A percentile compares a stretch with the other conserved stretches of the same genome.
These are phyloP conservation scores for Odocoileus virginianus DNA, from an alignment of 2,113 vertebrate genomes.

Conservation along the genomic window DNA sequence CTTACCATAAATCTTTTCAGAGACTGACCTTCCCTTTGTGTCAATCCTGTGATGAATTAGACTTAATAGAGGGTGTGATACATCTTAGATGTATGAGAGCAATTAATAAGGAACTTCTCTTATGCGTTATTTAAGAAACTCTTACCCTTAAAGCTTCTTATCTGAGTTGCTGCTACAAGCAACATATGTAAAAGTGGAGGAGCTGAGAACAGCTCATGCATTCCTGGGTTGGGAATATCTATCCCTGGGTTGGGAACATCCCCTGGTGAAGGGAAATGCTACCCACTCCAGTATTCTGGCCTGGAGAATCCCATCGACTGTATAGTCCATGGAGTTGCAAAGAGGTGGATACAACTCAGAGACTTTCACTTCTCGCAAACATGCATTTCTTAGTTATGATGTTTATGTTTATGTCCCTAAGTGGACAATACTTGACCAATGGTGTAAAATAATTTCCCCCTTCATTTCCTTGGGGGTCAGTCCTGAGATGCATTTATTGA, in stretches of 20 bases:
- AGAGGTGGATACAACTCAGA: not conserved
- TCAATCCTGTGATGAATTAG: not conserved
- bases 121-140: not conserved
- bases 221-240: not conserved
- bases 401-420: not conserved
- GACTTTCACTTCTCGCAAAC: not conserved
- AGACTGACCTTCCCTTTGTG: not conserved
- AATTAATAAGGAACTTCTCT: not conserved
- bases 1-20: not conserved
- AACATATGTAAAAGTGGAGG: rapidly evolving
- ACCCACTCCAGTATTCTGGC: not conserved
- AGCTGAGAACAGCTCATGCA: not conserved
- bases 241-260: not conserved
- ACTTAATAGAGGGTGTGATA: not conserved
- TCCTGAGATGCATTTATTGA: not conserved
- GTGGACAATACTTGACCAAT: not conserved
- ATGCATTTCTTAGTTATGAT: not conserved
- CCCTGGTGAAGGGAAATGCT: not conserved
- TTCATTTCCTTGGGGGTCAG: not conserved
- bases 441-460: not conserved
- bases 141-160: not conserved
- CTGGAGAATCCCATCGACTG: not conserved
- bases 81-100: not conserved
- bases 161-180: not conserved
- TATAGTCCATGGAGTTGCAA: not conserved